phyloP scores from a whole-genome alignment of 2,888 invertebrate species.

The Eucera pruinosa region DNA sequence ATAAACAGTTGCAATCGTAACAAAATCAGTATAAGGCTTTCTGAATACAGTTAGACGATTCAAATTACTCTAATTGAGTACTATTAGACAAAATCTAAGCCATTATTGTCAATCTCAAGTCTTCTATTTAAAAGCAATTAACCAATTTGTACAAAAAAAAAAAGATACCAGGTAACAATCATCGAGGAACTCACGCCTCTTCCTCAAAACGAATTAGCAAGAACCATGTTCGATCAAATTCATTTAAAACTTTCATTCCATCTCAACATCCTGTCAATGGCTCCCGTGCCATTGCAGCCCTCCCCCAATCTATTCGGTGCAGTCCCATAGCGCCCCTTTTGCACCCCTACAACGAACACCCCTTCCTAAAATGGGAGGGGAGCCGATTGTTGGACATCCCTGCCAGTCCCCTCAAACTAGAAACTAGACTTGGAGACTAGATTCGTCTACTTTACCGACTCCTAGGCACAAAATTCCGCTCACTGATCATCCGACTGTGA shows the following conservation, averaged over 20 bases:
- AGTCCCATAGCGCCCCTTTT: conserved; percentile 37
- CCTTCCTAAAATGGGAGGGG: conserved; percentile 31
- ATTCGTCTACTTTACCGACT: conserved; percentile 78
- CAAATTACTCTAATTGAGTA: no score
- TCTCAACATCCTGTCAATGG: conserved; percentile 36
- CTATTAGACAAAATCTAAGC: no score
- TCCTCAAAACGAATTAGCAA: conserved; percentile 4
- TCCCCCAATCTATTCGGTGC: conserved; percentile 57
- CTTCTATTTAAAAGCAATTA: not conserved
- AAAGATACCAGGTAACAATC: no score
- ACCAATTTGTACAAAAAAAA: not conserved
- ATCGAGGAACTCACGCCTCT: not conserved
- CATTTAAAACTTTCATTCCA: conserved; percentile 44
- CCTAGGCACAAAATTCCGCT: conserved; percentile 16
- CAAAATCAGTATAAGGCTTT: no score
- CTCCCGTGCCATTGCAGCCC: conserved; percentile 54
- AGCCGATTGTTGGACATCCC: conserved; percentile 73
- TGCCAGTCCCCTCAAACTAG: conserved; percentile 48
- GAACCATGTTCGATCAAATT: conserved; percentile 17
- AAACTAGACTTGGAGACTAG: conserved; percentile 69
- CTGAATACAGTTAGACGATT: no score
- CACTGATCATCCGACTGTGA: conserved; percentile 46
- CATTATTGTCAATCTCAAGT: no score
- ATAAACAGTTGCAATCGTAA: no score
- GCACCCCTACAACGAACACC: conserved; percentile 55